Base-by-base conservation (phyloP, 2,888 invertebrate genomes). In the Criorhina ranunculi region DNA sequence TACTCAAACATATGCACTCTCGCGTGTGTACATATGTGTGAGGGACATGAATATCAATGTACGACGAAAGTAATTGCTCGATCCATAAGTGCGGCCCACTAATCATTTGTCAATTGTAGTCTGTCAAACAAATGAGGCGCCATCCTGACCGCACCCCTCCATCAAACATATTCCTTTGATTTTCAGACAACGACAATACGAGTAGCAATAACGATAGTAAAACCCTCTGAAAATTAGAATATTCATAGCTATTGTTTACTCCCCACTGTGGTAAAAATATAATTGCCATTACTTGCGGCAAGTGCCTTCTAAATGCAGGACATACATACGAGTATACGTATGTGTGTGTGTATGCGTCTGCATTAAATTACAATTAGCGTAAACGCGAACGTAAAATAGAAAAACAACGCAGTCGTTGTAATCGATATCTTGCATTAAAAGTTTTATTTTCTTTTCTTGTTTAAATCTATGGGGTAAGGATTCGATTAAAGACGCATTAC, bases 341-440 rank as follows among this genome's bases (percentile, higher is more conserved):
- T 24, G 24, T 24, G 4, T 24, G 24, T 24, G 24, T 24, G 19
- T 62, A 11, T 33, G 44, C 44, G 31, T 62, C 31, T 33, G 44
- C 62, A 62, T 62, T 44, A 17, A 29, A 40, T 44, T 44, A 17
- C 44, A 62, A 44, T 33, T 35, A 62, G 44, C 9, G 17, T n/a
- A 17, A 44, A 44, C 31, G 17, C 31, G 11, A 62, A 1, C 8
- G 8, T 8, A 17, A 17, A 17, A 9, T 33, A 33, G 33, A 44
- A 33, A 29, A 44, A 31, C 0, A 31, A 17, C 31, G 5, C 6
- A n/a, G 60, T 31, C 15, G 15, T 44, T 44, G 44, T 12, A 62
- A 62, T 62, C 60, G 31, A 62, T 62, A 62, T 17, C 31, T 62
- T 33, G 44, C 31, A 29, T 37, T 59, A 59, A 59, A 17, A 42